phyloP scores from a whole-genome alignment of 2,113 vertebrate species.

The Pterocles gutturalis region DNA sequence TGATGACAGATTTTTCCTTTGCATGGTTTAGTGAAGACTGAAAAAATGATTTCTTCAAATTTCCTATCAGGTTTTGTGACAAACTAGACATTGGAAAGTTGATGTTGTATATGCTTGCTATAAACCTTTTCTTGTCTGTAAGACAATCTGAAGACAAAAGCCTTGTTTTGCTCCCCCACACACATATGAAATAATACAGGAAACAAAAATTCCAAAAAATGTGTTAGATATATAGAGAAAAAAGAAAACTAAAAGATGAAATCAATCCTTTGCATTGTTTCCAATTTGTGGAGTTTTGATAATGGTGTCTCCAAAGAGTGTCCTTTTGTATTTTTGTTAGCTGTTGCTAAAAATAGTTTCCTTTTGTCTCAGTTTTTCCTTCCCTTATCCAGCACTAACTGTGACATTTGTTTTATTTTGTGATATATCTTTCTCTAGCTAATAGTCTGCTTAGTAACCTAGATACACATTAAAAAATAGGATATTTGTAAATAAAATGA shows the following conservation, averaged over 20 bases:
- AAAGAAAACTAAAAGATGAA: neutral
- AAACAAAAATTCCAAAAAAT: neutral
- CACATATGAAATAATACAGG: neutral
- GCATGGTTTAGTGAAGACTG: neutral
- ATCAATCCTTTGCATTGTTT: neutral
- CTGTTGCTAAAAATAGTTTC: conserved; percentile 15
- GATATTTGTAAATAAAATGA: conserved; percentile 46
- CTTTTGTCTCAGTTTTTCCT: conserved; percentile 37
- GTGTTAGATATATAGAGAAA: neutral
- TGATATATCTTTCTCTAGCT: neutral
- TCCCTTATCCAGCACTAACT: neutral
- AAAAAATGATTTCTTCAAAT: neutral
- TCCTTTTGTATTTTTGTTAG: neutral
- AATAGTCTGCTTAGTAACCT: conserved; percentile 7
- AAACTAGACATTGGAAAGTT: neutral
- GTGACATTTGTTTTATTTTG: neutral
- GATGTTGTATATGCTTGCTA: neutral
- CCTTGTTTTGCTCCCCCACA: neutral
- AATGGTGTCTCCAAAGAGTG: neutral
- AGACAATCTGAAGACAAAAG: neutral
- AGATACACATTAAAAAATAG: neutral
- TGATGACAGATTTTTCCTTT: conserved; percentile 27
- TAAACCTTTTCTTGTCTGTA: neutral
- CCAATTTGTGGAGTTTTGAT: neutral
- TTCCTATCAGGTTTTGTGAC: neutral